phyloP scores from a whole-genome alignment of 2,888 invertebrate genomes.

The Trichopoda pennipes region DNA sequence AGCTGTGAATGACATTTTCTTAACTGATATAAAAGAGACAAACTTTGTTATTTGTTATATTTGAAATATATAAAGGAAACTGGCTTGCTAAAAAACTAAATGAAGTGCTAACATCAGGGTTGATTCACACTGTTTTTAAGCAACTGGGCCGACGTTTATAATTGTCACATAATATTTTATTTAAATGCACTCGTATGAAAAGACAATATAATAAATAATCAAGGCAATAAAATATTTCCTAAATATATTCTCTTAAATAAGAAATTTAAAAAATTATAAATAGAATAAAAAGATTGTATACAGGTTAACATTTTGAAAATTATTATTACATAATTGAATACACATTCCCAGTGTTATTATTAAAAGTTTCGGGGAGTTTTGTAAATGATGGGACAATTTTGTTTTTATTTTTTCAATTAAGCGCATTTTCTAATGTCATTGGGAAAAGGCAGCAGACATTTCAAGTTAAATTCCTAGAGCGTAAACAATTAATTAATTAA shows the following conservation, averaged over 20 bases:
- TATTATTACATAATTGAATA: neutral
- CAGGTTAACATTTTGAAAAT: neutral
- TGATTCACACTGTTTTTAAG: constrained; percentile 26
- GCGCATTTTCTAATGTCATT: constrained; percentile 27
- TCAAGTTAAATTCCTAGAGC: constrained; percentile 63
- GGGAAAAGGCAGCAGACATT: constrained; percentile 34
- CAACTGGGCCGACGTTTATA: constrained; percentile 24
- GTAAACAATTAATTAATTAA: constrained; percentile 69
- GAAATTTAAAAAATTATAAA: constrained; percentile 8
- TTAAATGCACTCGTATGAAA: constrained; percentile 24
- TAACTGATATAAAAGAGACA: neutral
- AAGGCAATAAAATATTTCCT: neutral
- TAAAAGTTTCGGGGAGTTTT: neutral
- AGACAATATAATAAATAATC: neutral
- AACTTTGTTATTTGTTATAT: neutral
- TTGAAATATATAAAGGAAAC: neutral
- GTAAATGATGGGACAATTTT: constrained; percentile 32
- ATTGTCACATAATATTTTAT: constrained; percentile 42
- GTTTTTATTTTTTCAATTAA: constrained; percentile 28
- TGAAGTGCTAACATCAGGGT: constrained; percentile 5
- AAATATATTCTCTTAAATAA: too few species aligned
- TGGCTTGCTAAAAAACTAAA: neutral
- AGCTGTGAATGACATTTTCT: constrained; percentile 36
- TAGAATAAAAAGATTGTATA: constrained; percentile 15
- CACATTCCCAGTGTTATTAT: neutral